Conservation (phyloP, 2,113 vertebrate species). For the Orthochromis indermauri region DNA sequence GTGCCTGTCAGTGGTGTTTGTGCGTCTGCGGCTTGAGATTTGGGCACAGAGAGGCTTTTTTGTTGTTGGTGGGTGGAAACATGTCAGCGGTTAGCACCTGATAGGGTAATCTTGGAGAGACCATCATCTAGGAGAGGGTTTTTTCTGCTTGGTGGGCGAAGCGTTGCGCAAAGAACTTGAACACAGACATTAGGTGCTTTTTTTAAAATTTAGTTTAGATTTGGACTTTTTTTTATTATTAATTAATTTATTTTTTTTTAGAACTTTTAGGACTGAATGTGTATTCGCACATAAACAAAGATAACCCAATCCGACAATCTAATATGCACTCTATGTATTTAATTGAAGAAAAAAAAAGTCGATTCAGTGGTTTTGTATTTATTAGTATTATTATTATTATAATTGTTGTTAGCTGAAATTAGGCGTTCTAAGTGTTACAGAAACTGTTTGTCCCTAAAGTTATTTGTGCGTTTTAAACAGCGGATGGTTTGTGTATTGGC, state of each 20-base stretch:
- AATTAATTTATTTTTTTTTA: rapidly evolving
- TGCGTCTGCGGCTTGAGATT: conserved; percentile 68
- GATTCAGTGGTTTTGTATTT: background rate
- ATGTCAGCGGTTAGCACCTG: conserved; percentile 79
- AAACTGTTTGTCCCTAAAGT: background rate
- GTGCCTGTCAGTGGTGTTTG: conserved; percentile 63
- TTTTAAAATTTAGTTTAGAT: rapidly evolving
- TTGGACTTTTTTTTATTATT: background rate
- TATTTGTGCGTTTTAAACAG: conserved; percentile 2
- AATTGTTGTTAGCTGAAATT: background rate
- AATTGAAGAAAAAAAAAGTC: background rate
- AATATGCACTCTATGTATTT: background rate
- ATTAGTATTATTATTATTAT: too few species aligned
- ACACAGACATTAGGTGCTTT: background rate
- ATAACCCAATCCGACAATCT: background rate
- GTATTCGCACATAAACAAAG: background rate
- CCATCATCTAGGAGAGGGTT: conserved; percentile 53
- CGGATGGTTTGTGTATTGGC: conserved; percentile 70
- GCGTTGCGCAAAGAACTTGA: background rate
- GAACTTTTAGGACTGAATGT: background rate
- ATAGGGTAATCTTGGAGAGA: conserved; percentile 72
- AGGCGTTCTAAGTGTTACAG: background rate
- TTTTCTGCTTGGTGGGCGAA: conserved; percentile 26
- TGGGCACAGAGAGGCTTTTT: conserved; percentile 73
- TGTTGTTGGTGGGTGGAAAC: conserved; percentile 78